Percentiles rank a stretch among this genome's conserved stretches.
phyloP scores from a whole-genome alignment of 2,797 vertebrate genomes.

The Erpetoichthys calabaricus region DNA sequence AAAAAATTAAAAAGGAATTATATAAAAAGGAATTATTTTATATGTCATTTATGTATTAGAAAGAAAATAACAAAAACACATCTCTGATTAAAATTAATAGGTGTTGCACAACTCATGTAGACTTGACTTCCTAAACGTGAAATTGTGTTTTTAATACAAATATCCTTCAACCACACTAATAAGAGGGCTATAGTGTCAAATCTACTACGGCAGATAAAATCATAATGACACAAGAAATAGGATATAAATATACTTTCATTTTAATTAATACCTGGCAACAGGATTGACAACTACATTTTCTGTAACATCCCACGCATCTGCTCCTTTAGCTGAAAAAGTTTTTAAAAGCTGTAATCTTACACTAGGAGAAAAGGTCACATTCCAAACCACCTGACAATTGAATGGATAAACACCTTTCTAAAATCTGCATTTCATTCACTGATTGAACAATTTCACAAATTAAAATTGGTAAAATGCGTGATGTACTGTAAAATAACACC shows the following conservation, averaged over 20 bases:
- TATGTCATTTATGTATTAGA: too few relatives aligned
- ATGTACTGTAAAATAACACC: slow-evolving; percentile 23
- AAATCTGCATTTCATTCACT: slow-evolving; percentile 13
- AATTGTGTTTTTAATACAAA: too few relatives aligned
- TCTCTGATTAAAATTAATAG: too few relatives aligned
- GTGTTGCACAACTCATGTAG: too few relatives aligned
- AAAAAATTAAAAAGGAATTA: too few relatives aligned
- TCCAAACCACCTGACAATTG: slow-evolving; percentile 25
- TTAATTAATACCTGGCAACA: slow-evolving; percentile 29
- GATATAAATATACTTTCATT: slow-evolving; percentile 10
- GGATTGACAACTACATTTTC: slow-evolving; percentile 10
- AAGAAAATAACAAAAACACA: too few relatives aligned
- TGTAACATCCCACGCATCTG: slow-evolving; percentile 23
- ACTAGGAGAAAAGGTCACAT: slow-evolving; percentile 29
- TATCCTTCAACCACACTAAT: too few relatives aligned
- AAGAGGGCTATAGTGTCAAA: too few relatives aligned
- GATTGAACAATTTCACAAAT: slow-evolving; percentile 25
- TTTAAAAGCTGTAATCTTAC: slow-evolving; percentile 10
- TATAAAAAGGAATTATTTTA: too few relatives aligned
- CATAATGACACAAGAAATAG: too few relatives aligned
- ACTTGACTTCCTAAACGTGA: too few relatives aligned
- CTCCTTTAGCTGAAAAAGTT: slow-evolving; percentile 24
- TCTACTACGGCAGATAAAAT: too few relatives aligned
- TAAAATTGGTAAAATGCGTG: slow-evolving; percentile 21
- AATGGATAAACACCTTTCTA: slow-evolving; percentile 17